Base-by-base conservation (phyloP, 2,888 invertebrate genomes). In the Leucophenga maculata region DNA sequence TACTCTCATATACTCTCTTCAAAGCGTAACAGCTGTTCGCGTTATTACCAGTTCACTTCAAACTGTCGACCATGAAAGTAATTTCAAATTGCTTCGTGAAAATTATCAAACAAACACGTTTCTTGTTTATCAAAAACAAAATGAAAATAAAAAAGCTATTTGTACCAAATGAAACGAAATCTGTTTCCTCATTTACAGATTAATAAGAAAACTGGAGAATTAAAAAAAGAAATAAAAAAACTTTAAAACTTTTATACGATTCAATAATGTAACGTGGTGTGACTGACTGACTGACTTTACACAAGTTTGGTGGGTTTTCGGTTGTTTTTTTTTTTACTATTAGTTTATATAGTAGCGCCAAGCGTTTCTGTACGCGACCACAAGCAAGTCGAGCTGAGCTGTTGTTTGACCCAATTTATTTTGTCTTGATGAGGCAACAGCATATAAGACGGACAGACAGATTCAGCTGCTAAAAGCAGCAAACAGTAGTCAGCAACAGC, bases 221-320 rank as follows among this genome's bases (percentile, higher is more conserved):
- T n/a, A 50, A 50, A 13, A 18, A 13, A 14, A 46, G 13, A 46
- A 46, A 46, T 4, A 46, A 46, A 46, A 14, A 46, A 46, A 4
- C 3, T 54, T 16, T 2, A 26, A 57, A 64, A 48, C 46, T 13
- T 16, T 1, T 16, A 14, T n/a, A 48, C 46, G 44, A 62, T 64
- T 71, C 54, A 66, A 77, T 72, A 73, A 80, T 26, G 26, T 26
- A 75, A 72, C 74, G 76, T 74, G 13, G n/a, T 8, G 50, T 50
- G 50, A 50, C 50, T 50, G 50, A 50, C 50, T 50, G 50, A 18
- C 3, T 50, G 1, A 8, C 50, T n/a, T n/a, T n/a, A 50, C 13
- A 79, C 79, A 76, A 83, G 79, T 79, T 79, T 79, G 79, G 82
- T 76, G 73, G 72, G 74, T 81, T 74, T 69, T 65, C 72, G 70